Evolutionary conservation across 30 jellyfish, hydroid and myxozoan genomes (phyloP).

Genomic region (Hydra vulgaris): DNA sequence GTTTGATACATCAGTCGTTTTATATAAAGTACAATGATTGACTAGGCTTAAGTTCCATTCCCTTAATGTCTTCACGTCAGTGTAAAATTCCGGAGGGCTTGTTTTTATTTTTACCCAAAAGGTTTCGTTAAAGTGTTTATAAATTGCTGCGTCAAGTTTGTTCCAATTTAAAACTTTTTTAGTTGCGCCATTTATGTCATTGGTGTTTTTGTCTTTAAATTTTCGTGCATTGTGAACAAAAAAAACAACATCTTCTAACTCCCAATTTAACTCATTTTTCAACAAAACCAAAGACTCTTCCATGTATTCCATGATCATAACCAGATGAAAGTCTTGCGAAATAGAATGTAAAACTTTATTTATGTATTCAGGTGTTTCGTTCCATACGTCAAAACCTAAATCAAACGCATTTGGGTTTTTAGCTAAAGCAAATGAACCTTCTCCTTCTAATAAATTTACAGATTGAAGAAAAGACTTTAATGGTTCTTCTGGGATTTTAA

Average conservation of each 20-base stretch:
- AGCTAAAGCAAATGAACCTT: conserved; percentile 39
- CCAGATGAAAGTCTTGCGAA: conserved; percentile 67
- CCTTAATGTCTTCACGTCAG: conserved; percentile 8
- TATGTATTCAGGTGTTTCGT: conserved; percentile 48
- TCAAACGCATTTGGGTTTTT: conserved; percentile 81
- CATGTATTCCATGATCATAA: conserved; percentile 82
- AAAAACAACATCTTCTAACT: conserved; percentile 77
- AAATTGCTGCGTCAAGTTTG: conserved; percentile 71
- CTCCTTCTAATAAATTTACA: conserved; percentile 1
- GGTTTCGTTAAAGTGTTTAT: conserved; percentile 49
- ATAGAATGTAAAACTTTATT: conserved; percentile 48
- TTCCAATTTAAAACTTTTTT: conserved; percentile 63
- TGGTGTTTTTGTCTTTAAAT: conserved; percentile 51
- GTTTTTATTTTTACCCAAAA: conserved; percentile 65
- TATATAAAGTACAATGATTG: background rate
- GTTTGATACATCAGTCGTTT: background rate
- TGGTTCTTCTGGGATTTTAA: conserved; percentile 37
- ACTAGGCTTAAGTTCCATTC: background rate
- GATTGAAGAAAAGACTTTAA: conserved; percentile 55
- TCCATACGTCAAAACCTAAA: conserved; percentile 56
- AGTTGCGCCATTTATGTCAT: conserved; percentile 31
- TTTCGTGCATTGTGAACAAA: conserved; percentile 84
- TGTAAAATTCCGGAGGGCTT: conserved; percentile 3
- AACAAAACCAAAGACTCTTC: conserved; percentile 86
- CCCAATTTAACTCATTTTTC: conserved; percentile 83